A percentile compares a stretch with the other conserved stretches of the same genome.
These are phyloP conservation scores for Cephus pulcher DNA, from an alignment of 2,888 invertebrate species.

Conservation along the genomic window DNA sequence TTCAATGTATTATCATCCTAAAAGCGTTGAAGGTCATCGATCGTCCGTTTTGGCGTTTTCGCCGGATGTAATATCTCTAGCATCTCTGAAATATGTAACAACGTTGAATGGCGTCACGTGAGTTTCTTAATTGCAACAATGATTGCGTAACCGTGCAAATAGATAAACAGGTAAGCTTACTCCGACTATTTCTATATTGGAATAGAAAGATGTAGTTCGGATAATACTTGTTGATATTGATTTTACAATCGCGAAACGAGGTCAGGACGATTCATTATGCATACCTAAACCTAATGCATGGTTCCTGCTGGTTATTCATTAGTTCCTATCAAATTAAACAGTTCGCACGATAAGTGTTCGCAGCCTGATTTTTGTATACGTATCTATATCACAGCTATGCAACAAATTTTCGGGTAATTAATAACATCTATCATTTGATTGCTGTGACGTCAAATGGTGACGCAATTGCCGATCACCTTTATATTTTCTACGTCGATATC, in stretches of 20 bases:
- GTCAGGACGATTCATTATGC: constrained; percentile 44
- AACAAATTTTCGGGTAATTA: background rate
- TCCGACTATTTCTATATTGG: background rate
- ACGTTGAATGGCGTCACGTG: background rate
- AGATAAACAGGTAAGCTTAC: background rate
- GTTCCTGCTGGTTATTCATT: background rate
- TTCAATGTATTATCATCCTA: background rate
- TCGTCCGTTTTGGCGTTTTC: background rate
- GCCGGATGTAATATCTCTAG: background rate
- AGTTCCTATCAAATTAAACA: background rate
- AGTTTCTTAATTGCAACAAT: background rate
- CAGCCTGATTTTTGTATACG: background rate
- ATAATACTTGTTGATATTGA: constrained; percentile 47
- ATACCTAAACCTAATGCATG: background rate
- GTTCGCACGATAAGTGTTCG: background rate
- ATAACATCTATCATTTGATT: background rate
- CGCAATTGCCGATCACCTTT: background rate
- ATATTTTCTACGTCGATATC: background rate
- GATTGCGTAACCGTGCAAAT: background rate
- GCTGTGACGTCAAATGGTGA: background rate
- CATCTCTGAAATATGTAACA: background rate
- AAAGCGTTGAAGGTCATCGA: background rate
- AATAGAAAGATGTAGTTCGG: constrained; percentile 17
- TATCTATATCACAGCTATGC: background rate
- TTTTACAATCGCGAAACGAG: constrained; percentile 61